Evolutionary conservation across 1,140 invertebrate species (phyloP).

Genomic region (Magallana angulata): DNA sequence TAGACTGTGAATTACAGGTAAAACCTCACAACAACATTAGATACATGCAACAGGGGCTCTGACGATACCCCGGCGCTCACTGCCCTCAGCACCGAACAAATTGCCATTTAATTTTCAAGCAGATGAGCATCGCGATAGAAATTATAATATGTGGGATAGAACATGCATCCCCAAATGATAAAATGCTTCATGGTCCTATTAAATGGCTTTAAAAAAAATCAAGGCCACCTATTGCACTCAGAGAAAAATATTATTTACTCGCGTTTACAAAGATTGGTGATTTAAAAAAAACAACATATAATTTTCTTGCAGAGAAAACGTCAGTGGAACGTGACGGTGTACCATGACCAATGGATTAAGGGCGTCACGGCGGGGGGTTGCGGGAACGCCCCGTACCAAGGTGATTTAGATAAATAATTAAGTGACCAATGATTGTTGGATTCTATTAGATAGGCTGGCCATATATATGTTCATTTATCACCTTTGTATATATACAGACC

Average conservation of each 20-base stretch:
- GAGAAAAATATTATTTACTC: neutral
- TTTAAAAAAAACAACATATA: neutral
- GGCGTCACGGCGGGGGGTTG: slow-evolving; percentile 78
- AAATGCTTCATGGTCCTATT: no score
- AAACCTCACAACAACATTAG: slow-evolving; percentile 3
- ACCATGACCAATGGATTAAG: slow-evolving; percentile 75
- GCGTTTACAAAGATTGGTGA: neutral
- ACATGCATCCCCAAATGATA: no score
- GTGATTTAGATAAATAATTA: slow-evolving; percentile 58
- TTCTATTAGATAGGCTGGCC: no score
- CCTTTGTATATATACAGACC: slow-evolving; percentile 60
- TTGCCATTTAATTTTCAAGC: neutral
- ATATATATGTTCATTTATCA: no score
- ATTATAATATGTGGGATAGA: neutral
- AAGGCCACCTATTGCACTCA: no score
- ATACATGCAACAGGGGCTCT: neutral
- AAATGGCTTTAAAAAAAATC: no score
- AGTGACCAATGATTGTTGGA: no score
- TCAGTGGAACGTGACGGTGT: slow-evolving; percentile 73
- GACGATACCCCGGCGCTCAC: neutral
- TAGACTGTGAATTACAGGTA: slow-evolving; percentile 26
- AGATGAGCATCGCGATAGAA: neutral
- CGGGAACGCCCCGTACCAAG: slow-evolving; percentile 73
- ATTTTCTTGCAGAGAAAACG: slow-evolving; percentile 66
- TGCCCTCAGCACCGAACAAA: neutral